These are phyloP conservation scores for Mallotus villosus DNA, from an alignment of 2,797 vertebrate species.

Conservation along the genomic window DNA sequence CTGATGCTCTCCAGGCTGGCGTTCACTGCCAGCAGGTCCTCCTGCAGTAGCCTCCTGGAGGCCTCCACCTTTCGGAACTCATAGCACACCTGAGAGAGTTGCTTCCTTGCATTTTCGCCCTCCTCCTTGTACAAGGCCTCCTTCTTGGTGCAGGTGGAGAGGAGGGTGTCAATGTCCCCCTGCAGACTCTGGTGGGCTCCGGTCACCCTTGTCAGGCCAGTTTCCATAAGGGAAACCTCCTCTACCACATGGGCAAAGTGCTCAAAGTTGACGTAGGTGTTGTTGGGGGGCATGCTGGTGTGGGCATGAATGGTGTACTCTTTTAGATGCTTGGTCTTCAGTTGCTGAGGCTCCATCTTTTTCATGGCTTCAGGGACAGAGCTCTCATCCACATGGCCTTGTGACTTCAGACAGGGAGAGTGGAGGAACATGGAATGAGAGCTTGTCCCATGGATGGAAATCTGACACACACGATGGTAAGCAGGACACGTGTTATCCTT, in stretches of 20 bases:
- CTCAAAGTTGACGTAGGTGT: slow-evolving; percentile 87
- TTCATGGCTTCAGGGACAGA: slow-evolving; percentile 57
- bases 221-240: slow-evolving; percentile 73
- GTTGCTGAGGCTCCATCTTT: slow-evolving; percentile 69
- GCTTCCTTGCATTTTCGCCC: slow-evolving; percentile 74
- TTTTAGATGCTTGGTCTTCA: slow-evolving; percentile 85
- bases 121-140: slow-evolving; percentile 88
- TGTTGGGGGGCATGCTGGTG: slow-evolving; percentile 86
- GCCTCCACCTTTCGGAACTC: slow-evolving; percentile 82
- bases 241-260: slow-evolving; percentile 81
- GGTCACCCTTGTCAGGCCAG: slow-evolving; percentile 63
- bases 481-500: slow-evolving; percentile 41
- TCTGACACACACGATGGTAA: slow-evolving; percentile 48
- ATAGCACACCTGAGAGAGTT: slow-evolving; percentile 82
- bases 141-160: slow-evolving; percentile 85
- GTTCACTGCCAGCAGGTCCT: slow-evolving; percentile 75
- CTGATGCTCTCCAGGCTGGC: slow-evolving; percentile 65
- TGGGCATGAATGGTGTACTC: slow-evolving; percentile 89
- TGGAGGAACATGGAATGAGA: slow-evolving; percentile 73
- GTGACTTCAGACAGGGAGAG: slow-evolving; percentile 81
- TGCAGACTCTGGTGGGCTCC: slow-evolving; percentile 72
- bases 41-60: slow-evolving; percentile 75
- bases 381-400: slow-evolving; percentile 61
- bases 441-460: slow-evolving; percentile 34
- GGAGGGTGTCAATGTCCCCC: slow-evolving; percentile 81